Evolutionary conservation across 2,888 invertebrate species (phyloP).

Genomic region (Harpalus rubripes): DNA sequence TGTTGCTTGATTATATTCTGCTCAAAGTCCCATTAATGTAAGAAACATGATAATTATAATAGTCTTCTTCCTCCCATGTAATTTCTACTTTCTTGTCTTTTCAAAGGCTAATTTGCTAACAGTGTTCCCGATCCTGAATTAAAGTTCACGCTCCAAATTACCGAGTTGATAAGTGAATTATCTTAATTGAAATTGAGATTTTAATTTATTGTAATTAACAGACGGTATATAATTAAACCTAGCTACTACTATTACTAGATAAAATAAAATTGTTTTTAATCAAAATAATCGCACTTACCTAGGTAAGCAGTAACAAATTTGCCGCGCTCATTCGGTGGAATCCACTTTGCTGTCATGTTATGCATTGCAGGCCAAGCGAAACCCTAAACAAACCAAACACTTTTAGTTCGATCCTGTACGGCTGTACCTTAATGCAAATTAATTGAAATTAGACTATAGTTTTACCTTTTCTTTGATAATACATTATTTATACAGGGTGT

Average conservation of each 20-base stretch:
- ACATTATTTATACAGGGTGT: not conserved
- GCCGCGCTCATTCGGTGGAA: conserved; percentile 88
- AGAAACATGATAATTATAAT: conserved; percentile 34
- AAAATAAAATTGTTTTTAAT: conserved; percentile 30
- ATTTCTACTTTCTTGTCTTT: conserved; percentile 20
- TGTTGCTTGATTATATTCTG: not conserved
- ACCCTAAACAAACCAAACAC: conserved; percentile 77
- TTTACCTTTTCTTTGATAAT: not conserved
- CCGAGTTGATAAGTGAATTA: conserved; percentile 12
- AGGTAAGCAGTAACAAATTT: conserved; percentile 84
- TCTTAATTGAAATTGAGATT: conserved; percentile 29
- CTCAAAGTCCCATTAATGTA: not conserved
- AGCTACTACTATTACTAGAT: not conserved
- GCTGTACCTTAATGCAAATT: not conserved
- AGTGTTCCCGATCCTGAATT: conserved; percentile 24
- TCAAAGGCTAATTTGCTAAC: conserved; percentile 25
- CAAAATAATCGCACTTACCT: conserved; percentile 74
- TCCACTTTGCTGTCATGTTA: conserved; percentile 89
- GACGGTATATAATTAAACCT: conserved; percentile 6
- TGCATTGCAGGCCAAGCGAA: conserved; percentile 89
- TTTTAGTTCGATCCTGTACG: not conserved
- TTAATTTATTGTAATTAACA: conserved; percentile 28
- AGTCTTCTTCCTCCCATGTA: conserved; percentile 12
- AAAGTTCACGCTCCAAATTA: conserved; percentile 22
- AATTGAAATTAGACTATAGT: not conserved